These are phyloP conservation scores for Leucoma salicis DNA, from an alignment of 2,888 invertebrate genomes.

Conservation along the genomic window DNA sequence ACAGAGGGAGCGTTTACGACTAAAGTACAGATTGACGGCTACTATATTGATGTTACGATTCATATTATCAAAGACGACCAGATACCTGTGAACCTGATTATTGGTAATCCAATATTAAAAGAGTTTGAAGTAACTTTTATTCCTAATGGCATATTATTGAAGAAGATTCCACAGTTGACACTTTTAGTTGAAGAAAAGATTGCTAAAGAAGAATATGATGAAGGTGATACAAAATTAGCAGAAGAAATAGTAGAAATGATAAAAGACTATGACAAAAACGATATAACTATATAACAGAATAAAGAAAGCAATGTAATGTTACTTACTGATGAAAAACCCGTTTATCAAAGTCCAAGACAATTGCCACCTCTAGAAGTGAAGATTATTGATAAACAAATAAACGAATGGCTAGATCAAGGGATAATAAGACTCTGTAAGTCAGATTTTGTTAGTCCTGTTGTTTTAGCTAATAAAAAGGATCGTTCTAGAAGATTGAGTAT, in stretches of 20 bases:
- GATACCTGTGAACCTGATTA: conserved; percentile 16
- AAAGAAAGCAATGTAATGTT: conserved; percentile 2
- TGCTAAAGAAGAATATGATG: neutral
- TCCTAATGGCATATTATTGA: neutral
- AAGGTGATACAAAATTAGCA: neutral
- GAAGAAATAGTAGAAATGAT: neutral
- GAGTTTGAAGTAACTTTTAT: conserved; percentile 23
- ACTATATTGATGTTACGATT: too few relatives aligned
- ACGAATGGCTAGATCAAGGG: conserved; percentile 3
- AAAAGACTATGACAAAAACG: neutral
- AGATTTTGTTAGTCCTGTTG: neutral
- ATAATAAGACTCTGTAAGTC: conserved; percentile 1
- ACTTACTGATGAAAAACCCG: conserved; percentile 6
- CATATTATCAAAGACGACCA: conserved; percentile 8
- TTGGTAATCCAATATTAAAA: conserved; percentile 24
- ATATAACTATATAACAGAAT: neutral
- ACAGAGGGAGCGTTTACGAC: too few relatives aligned
- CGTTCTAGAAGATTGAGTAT: too few relatives aligned
- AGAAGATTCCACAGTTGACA: neutral
- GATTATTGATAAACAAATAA: conserved; percentile 1
- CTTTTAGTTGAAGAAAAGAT: neutral
- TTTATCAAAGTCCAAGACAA: neutral
- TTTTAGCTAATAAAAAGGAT: neutral
- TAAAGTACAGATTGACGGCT: too few relatives aligned
- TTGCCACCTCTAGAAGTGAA: conserved; percentile 4